A percentile compares a stretch with the other conserved stretches of the same genome.
These are phyloP conservation scores for Rhopalosiphum maidis DNA, from an alignment of 1,140 invertebrate genomes.

Conservation along the genomic window DNA sequence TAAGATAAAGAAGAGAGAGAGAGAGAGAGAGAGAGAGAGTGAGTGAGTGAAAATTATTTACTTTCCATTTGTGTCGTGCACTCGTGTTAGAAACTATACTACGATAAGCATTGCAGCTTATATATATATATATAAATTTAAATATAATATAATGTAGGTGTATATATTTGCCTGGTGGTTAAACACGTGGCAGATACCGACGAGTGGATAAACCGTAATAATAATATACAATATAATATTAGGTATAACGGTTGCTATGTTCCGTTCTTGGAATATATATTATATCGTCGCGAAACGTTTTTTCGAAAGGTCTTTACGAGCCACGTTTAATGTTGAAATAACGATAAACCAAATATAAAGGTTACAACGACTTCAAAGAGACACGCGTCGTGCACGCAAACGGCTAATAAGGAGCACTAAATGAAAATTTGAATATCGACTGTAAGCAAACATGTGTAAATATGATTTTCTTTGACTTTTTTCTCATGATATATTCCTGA, in stretches of 20 bases:
- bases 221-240: slow-evolving; percentile 15
- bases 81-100: neutral
- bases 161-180: neutral
- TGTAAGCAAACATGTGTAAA: neutral
- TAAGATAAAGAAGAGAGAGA: neutral
- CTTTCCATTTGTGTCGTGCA: slow-evolving; percentile 23
- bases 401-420: neutral
- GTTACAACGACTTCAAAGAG: neutral
- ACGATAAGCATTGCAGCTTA: slow-evolving; percentile 23
- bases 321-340: neutral
- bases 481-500: neutral
- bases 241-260: neutral
- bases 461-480: neutral
- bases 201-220: slow-evolving; percentile 15
- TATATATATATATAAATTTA: neutral
- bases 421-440: neutral
- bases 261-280: neutral
- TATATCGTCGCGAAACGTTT: neutral
- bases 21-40: neutral
- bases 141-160: neutral
- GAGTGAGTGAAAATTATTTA: neutral
- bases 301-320: neutral
- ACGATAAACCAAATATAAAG: neutral
- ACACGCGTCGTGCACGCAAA: neutral
- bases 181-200: neutral